Evolutionary conservation across 2,888 invertebrate species (phyloP).

Genomic region (Caenorhabditis wallacei): DNA sequence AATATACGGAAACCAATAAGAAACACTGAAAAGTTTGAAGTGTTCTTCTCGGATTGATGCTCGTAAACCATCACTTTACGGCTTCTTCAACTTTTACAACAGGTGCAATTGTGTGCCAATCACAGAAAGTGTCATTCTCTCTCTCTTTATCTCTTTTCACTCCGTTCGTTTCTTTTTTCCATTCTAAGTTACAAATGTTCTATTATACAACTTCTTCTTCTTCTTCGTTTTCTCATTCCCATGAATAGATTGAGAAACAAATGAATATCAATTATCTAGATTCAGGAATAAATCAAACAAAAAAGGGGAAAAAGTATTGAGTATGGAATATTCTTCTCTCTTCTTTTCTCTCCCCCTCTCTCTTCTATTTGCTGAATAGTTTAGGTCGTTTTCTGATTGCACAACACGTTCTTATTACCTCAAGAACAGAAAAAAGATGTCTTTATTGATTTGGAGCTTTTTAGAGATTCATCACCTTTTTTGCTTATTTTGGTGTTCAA

Average conservation of each 20-base stretch:
- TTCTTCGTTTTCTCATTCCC: constrained; percentile 35
- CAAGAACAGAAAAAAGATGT: neutral
- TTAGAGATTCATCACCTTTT: neutral
- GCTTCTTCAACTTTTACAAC: constrained; percentile 40
- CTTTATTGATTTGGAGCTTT: constrained; percentile 10
- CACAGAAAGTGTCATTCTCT: constrained; percentile 8
- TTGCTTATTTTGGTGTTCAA: neutral
- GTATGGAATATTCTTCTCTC: neutral
- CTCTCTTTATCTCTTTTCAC: neutral
- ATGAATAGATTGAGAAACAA: constrained; percentile 24
- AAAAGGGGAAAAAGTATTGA: constrained; percentile 34
- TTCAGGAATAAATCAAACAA: constrained; percentile 57
- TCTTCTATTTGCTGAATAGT: constrained; percentile 51
- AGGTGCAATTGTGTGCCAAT: constrained; percentile 25
- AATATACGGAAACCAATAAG: neutral
- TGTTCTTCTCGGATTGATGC: constrained; percentile 12
- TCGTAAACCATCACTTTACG: constrained; percentile 45
- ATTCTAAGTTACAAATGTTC: constrained; percentile 35
- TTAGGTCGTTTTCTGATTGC: constrained; percentile 55
- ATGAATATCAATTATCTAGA: constrained; percentile 47
- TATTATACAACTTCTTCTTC: constrained; percentile 5
- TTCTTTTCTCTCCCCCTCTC: neutral
- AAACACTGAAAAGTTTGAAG: neutral
- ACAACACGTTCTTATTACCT: constrained; percentile 31
- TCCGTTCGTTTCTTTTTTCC: constrained; percentile 2